Base-by-base conservation (phyloP, 2,113 vertebrate genomes). In the Neogobius melanostomus region DNA sequence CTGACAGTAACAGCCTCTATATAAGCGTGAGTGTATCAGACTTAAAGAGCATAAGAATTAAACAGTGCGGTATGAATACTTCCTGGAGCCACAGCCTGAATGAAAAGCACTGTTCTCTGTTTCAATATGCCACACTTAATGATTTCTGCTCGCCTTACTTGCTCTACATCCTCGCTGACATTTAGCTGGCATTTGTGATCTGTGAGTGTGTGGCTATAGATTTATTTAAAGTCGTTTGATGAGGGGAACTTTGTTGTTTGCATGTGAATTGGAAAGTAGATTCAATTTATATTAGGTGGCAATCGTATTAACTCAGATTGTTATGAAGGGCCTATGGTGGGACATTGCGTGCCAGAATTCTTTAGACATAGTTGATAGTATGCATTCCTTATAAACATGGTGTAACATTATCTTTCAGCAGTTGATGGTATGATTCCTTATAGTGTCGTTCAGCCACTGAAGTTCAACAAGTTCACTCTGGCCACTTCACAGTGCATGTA, bases 61-160 rank as follows among this genome's bases (percentile, higher is more conserved):
- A 36, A 36, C 4, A 36, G 28, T 4, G 28, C 28, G 0, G 28
- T 36, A 36, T 36, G 28, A 36, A 1, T 17, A 44, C 46, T 51
- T 57, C 47, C 28, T 68, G 66, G 76, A 9, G 28, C 8, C 54
- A 8, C 28, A 2, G 28, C 28, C 28, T 42, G 28, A 72, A 45
- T 64, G 14, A 64, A 68, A 67, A 44, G 28, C 12, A 15, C 59
- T 44, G 16, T 44, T 73, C 74, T 72, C 49, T 51, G 45, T 76
- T 62, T 56, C 71, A 59, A 42, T 77, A 49, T 62, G 53, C 8
- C 12, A 63, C 50, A 8, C 43, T 44, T 59, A 66, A 64, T 53
- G 43, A 56, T 0, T 1, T 56, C 56, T 60, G 44, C 6, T 57
- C 49, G 46, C 16, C n/a, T 45, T 61, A n/a, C 59, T 60, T 8